Percentiles rank a stretch among this genome's conserved stretches.
Conservation (phyloP, 2,797 vertebrate species). For the Gadopsis bispinosus region DNA sequence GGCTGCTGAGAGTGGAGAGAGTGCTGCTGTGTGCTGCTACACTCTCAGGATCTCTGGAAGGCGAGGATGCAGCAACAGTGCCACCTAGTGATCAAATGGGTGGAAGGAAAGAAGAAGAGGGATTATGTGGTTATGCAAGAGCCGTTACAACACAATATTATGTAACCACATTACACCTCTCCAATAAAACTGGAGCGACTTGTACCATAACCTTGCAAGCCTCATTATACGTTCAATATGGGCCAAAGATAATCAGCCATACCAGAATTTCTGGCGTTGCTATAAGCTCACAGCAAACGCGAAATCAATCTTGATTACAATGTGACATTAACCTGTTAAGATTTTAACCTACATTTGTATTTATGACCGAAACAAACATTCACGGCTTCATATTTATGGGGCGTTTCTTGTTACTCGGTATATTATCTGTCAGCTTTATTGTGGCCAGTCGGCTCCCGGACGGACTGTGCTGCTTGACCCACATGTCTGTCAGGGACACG, state of each 20-base stretch:
- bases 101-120: constrained; percentile 22
- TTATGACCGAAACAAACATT: neutral
- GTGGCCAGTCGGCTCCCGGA: neutral
- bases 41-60: neutral
- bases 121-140: constrained; percentile 84
- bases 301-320: neutral
- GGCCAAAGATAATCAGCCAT: neutral
- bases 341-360: constrained; percentile 5
- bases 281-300: neutral
- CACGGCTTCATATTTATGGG: neutral
- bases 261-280: neutral
- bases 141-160: constrained; percentile 86
- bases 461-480: constrained; percentile 34
- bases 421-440: neutral
- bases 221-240: constrained; percentile 39
- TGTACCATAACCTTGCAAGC: constrained; percentile 53
- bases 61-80: constrained; percentile 52
- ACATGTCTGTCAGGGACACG: constrained; percentile 47
- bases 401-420: neutral
- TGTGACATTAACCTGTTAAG: neutral
- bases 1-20: neutral
- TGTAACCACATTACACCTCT: constrained; percentile 81
- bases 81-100: constrained; percentile 76
- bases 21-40: constrained; percentile 24
- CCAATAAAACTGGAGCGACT: constrained; percentile 68